Conservation (phyloP, 2,113 vertebrate genomes). For the Oryzias woworae region DNA sequence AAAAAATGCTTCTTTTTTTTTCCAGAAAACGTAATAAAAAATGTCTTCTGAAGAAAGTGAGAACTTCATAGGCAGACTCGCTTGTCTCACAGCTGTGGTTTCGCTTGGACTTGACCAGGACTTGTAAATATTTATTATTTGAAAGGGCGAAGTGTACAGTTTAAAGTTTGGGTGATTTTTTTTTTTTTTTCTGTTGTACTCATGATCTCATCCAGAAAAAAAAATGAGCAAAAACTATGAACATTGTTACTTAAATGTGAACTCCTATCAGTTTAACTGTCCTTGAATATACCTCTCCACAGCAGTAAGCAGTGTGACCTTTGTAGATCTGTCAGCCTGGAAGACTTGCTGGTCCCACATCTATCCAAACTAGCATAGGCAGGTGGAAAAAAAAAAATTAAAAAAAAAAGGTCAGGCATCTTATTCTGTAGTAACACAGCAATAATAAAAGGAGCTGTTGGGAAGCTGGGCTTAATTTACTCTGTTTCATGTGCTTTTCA, state of each 20-base stretch:
- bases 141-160: constrained; percentile 70
- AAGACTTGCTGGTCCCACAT: constrained; percentile 64
- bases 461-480: constrained; percentile 42
- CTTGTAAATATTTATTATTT: constrained; percentile 80
- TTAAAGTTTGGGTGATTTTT: constrained; percentile 65
- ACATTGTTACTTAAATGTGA: constrained; percentile 71
- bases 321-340: constrained; percentile 59
- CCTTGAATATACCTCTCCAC: constrained; percentile 79
- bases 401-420: constrained; percentile 55
- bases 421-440: constrained; percentile 78
- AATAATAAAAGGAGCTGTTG: constrained; percentile 76
- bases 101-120: constrained; percentile 62
- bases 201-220: constrained; percentile 31
- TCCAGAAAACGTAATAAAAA: constrained; percentile 46
- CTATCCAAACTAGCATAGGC: constrained; percentile 72
- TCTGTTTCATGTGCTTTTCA: constrained; percentile 59
- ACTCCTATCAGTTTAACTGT: constrained; percentile 73
- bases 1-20: constrained; percentile 47
- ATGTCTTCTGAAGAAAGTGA: constrained; percentile 60
- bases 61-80: constrained; percentile 50
- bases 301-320: constrained; percentile 67
- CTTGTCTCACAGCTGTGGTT: constrained; percentile 48
- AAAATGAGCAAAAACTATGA: constrained; percentile 32
- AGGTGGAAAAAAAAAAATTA: constrained; percentile 40
- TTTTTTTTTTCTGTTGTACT: constrained; percentile 68